Evolutionary conservation across 1,140 invertebrate genomes (phyloP).

Genomic region (Plectrocnemia conspersa): DNA sequence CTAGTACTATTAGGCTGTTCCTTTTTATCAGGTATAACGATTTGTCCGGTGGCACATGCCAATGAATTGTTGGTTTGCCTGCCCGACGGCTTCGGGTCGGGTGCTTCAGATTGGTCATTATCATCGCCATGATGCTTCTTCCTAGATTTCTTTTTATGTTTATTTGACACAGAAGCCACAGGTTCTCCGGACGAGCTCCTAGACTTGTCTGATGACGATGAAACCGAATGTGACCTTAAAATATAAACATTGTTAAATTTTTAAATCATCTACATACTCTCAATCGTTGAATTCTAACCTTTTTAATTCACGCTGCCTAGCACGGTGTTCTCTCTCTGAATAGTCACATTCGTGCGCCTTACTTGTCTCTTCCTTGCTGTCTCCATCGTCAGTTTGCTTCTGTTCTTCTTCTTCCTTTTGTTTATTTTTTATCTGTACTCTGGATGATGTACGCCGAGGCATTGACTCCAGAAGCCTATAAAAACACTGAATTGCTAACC

Average conservation of each 20-base stretch:
- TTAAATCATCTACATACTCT: neutral
- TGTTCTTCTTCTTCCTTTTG: constrained; percentile 46
- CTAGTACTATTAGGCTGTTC: constrained; percentile 47
- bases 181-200: constrained; percentile 9
- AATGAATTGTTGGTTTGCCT: constrained; percentile 84
- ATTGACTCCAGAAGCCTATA: constrained; percentile 53
- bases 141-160: constrained; percentile 14
- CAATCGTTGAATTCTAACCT: constrained; percentile 35
- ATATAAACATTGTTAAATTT: no score
- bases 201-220: constrained; percentile 22
- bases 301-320: constrained; percentile 42
- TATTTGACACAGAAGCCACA: neutral
- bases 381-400: constrained; percentile 21
- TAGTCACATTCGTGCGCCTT: constrained; percentile 29
- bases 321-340: constrained; percentile 42
- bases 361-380: neutral
- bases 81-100: constrained; percentile 50
- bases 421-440: constrained; percentile 52
- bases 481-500: constrained; percentile 25
- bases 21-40: constrained; percentile 62
- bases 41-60: constrained; percentile 75
- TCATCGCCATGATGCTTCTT: neutral
- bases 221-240: constrained; percentile 25
- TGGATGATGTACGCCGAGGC: constrained; percentile 54
- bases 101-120: neutral